These are phyloP conservation scores for Coenobita brevimanus DNA, from an alignment of 1,140 invertebrate genomes.

Conservation along the genomic window DNA sequence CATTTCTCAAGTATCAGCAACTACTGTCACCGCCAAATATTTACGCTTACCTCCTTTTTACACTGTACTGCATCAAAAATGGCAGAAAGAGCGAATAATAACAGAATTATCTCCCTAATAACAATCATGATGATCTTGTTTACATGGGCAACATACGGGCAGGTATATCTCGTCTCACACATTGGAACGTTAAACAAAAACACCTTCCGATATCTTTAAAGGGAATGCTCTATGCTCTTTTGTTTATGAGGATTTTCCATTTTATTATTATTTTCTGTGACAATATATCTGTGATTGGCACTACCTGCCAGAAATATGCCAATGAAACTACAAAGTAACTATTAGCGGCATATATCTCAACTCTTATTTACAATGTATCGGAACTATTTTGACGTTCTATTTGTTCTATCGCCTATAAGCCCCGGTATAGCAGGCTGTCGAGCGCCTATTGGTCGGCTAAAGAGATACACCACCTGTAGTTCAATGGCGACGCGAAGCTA, in stretches of 20 bases:
- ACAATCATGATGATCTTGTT: constrained; percentile 48
- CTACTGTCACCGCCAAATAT: background rate
- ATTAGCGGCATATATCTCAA: no score
- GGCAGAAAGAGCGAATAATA: background rate
- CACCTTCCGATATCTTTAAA: background rate
- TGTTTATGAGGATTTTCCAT: background rate
- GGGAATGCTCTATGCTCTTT: no score
- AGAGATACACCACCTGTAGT: background rate
- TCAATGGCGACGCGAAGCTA: no score
- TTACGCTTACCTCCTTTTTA: constrained; percentile 44
- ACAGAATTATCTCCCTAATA: background rate
- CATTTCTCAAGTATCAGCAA: background rate
- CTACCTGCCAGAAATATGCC: no score
- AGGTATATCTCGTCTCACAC: background rate
- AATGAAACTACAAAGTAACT: no score
- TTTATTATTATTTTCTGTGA: no score
- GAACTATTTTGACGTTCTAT: no score
- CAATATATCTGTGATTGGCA: no score
- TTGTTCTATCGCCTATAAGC: constrained; percentile 20
- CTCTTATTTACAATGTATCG: no score
- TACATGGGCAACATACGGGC: constrained; percentile 38
- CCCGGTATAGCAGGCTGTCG: constrained; percentile 30
- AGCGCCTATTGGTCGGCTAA: constrained; percentile 21
- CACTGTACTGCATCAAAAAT: background rate
- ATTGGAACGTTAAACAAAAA: background rate